Base-by-base conservation (phyloP, 2,888 invertebrate species). In the Plagodis dolabraria region DNA sequence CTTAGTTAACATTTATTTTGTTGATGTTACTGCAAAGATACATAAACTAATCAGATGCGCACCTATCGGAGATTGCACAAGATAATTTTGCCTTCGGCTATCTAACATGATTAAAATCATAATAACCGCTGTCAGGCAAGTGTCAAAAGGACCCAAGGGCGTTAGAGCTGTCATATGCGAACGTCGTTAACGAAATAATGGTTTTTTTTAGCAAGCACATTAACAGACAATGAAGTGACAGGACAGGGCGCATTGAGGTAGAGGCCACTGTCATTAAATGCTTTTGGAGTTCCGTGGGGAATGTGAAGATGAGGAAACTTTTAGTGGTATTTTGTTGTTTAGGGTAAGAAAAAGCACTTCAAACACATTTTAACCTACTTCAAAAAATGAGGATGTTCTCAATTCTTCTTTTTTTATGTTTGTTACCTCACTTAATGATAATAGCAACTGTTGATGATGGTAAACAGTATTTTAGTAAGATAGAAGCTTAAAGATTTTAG, bases 241-340 rank as follows among this genome's bases (percentile, higher is more conserved):
- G 47, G 40, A 40, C 53, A 55, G 53, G 54, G 61, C 62, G 54
- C 53, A 70, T 62, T 68, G 62, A 67, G 69, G 70, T 64, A 60
- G 67, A 72, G 72, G 72, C 52, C 60, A 57, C 49, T 22, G 53
- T 54, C 59, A 65, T 67, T 67, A 67, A 55, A 61, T 48, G 55
- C 35, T 54, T 40, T 58, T 55, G 56, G 61, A 58, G 57, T 56
- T 63, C 54, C 46, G 56, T 55, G 33, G 57, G 43, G 43, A 12
- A 43, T 43, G 22, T 22, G 40, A 40, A 22, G 33, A 22, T 47
- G 33, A 36, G 8, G 33, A 45, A 60, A 60, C 52, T 12, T 52
- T 46, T 51, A 12, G 56, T 54, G 36, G 48, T 6, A 46, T 9
- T 40, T 40, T 40, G 9, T 10, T 10, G 8, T 10, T 40, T 10